These are phyloP conservation scores for Artibeus jamaicensis DNA, from an alignment of 2,797 vertebrate genomes.

Conservation along the genomic window DNA sequence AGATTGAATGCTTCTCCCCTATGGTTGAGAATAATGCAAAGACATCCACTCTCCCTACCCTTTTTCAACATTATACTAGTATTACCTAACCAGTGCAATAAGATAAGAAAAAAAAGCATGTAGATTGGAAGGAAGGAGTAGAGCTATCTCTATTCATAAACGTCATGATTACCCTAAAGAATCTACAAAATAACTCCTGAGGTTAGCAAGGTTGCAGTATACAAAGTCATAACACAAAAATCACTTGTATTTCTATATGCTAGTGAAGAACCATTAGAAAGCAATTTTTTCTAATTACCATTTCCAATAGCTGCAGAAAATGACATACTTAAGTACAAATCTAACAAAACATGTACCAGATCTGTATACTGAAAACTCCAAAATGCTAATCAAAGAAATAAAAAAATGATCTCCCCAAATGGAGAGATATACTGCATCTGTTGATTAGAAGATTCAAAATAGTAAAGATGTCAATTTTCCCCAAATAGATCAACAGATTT, in stretches of 20 bases:
- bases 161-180: neutral
- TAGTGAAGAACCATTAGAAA: neutral
- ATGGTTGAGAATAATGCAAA: neutral
- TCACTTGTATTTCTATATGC: neutral
- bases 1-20: neutral
- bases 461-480: neutral
- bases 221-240: constrained; percentile 13
- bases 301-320: constrained; percentile 19
- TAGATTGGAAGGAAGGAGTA: neutral
- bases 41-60: neutral
- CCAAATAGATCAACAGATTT: constrained; percentile 1
- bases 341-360: neutral
- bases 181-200: neutral
- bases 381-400: neutral
- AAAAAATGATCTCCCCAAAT: constrained; percentile 13
- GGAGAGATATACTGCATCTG: neutral
- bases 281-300: neutral
- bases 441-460: constrained; percentile 11
- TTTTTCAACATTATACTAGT: neutral
- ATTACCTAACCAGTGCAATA: neutral
- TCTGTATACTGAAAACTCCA: constrained; percentile 4
- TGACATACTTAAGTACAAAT: neutral
- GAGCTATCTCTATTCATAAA: neutral
- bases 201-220: neutral
- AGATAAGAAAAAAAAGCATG: neutral